Evolutionary conservation across 1,140 invertebrate genomes (phyloP).

Genomic region (Drosophila cardini): DNA sequence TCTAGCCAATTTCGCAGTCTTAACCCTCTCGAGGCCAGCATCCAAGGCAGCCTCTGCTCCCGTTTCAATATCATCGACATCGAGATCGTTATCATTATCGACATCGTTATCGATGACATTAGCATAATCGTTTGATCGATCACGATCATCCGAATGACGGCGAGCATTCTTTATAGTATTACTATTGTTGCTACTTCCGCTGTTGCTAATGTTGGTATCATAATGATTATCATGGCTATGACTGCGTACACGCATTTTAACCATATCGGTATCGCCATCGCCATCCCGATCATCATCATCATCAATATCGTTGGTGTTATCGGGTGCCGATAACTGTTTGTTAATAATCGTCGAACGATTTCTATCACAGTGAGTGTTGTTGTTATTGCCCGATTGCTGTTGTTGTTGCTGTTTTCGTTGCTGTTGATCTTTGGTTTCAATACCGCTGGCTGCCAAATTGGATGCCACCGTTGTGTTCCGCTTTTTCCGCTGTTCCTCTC

Average conservation of each 20-base stretch:
- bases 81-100: conserved; percentile 2
- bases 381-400: conserved; percentile 41
- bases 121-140: conserved; percentile 11
- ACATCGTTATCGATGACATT: conserved; percentile 19
- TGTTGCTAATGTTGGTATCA: conserved; percentile 33
- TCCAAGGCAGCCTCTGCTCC: conserved; percentile 56
- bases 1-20: conserved; percentile 71
- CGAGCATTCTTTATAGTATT: conserved; percentile 2
- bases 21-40: conserved; percentile 54
- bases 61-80: conserved; percentile 48
- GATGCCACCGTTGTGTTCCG: conserved; percentile 76
- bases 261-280: conserved; percentile 25
- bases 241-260: conserved; percentile 61
- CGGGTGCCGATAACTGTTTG: conserved; percentile 26
- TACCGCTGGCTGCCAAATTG: conserved; percentile 69
- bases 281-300: conserved; percentile 25
- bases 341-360: conserved; percentile 35
- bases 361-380: conserved; percentile 50
- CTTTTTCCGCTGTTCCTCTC: conserved; percentile 76
- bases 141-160: conserved; percentile 26
- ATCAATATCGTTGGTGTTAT: conserved; percentile 13
- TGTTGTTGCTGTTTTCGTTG: conserved; percentile 24
- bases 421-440: conserved; percentile 67
- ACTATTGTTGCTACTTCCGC: conserved; percentile 23
- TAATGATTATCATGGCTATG: conserved; percentile 74